Evolutionary conservation across 2,113 vertebrate species (phyloP).

Genomic region (Pseudolaguvia tuberculata): DNA sequence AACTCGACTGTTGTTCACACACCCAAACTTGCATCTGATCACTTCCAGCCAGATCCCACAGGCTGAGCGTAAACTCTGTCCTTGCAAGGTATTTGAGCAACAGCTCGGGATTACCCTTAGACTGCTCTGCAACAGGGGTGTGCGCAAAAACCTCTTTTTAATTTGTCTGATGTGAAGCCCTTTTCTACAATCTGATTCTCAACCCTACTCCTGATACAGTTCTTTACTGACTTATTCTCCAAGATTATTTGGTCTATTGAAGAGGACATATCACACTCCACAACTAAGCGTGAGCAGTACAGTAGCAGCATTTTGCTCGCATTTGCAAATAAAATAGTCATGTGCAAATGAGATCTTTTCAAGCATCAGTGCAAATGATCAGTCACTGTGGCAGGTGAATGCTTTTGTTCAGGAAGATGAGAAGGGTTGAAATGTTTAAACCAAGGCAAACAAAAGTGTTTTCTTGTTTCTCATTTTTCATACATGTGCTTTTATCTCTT

Average conservation of each 20-base stretch:
- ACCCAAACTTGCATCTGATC: not conserved
- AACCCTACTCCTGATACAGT: not conserved
- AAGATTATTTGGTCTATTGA: conserved; percentile 9
- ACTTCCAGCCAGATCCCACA: not conserved
- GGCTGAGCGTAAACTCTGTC: not conserved
- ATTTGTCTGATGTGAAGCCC: conserved; percentile 53
- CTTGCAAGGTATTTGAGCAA: not conserved
- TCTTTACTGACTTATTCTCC: not conserved
- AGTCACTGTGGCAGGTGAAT: not conserved
- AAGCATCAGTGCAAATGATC: not conserved
- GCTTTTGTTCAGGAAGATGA: not conserved
- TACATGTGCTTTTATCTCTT: too few species aligned
- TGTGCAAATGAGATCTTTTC: conserved; percentile 26
- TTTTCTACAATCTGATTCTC: conserved; percentile 54
- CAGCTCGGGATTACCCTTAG: conserved; percentile 55
- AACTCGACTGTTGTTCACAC: not conserved
- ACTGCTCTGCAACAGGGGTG: conserved; percentile 59
- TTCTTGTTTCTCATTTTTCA: too few species aligned
- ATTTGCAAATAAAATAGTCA: conserved; percentile 34
- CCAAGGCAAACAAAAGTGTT: not conserved
- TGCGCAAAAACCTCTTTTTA: conserved; percentile 63
- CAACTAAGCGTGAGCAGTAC: not conserved
- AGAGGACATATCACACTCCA: conserved; percentile 5
- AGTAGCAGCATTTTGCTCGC: not conserved
- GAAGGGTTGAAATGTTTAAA: not conserved